Base-by-base conservation (phyloP, 2,797 vertebrate species). In the Mareca penelope region DNA sequence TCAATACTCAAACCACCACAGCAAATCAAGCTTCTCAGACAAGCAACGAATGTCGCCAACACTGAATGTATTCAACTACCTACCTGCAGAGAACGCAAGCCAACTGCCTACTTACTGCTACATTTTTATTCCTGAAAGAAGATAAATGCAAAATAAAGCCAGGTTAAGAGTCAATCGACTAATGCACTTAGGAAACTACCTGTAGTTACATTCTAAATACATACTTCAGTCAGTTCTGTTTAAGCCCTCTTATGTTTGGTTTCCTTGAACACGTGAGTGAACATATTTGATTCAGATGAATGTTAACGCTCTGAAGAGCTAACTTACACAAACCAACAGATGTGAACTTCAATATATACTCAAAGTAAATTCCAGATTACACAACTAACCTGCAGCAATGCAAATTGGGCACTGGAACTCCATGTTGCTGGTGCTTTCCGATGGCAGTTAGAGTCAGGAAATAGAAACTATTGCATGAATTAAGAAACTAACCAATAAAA, bases 81-180 rank as follows among this genome's bases (percentile, higher is more conserved):
- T 64, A 44, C 37, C 33, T 57, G 65, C 65, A 55, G 8, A 78
- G 64, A 83, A 75, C 8, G 64, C 37, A 80, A 83, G 31, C 65
- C 2, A 0, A 52, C 8, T 2, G 4, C 40, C 64, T 37, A 67
- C 28, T 55, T 95, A 26, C 85, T 79, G 75, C 65, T 73, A 71
- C 24, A n/a, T 50, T 90, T 91, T 89, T 53, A 77, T 82, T 93
- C 59, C 60, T 82, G 81, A 64, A 80, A 92, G 85, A 24, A 85
- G 50, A 69, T 33, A 40, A 94, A 64, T 44, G 33, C 40, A 50
- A 31, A 83, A 80, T 78, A 72, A 56, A 72, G 56, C 60, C 29
- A 15, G 15, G 37, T 60, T 89, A 63, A 50, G 46, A 65, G 42
- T 65, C 79, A 78, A 90, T 81, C 56, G 76, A 42, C 29, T 42